Base-by-base conservation (phyloP, 2,113 vertebrate species). In the Glaucomys volans region DNA sequence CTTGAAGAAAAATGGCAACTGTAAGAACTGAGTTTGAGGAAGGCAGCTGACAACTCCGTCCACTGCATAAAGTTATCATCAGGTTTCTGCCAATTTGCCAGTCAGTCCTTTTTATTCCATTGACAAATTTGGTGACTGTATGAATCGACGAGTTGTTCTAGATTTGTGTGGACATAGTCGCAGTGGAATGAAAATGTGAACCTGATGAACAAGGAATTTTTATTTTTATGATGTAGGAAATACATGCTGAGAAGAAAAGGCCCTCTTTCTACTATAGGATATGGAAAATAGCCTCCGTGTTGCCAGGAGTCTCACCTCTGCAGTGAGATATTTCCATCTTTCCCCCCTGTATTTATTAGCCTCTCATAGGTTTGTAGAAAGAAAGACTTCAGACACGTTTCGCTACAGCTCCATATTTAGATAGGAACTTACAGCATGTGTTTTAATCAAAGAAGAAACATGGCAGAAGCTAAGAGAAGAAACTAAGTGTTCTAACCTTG, bases 141-240 rank as follows among this genome's bases (percentile, higher is more conserved):
- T n/a, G 59, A 76, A 81, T 64, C 81, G 59, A 7, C 62, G 28
- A 44, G 5, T 71, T 87, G 50, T 69, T 86, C 42, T 57, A 67
- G 71, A 79, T 91, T 80, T 93, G 72, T 57, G 9, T 81, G 82
- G 84, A 76, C 35, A 50, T 20, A 47, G 37, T 59, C 22, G 80
- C 50, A 93, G 4, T 26, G 26, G 64, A 54, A 20, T 72, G 42
- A 79, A 50, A 91, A 71, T 59, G n/a, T 62, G 14, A 88, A 14
- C 14, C 14, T 84, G 75, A 86, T 69, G 42, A 74, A 93, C 26
- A 66, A 74, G 67, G 37, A n/a, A 54, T 67, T 91, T 88, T 77
- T 66, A 85, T 79, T 91, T 95, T 95, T 95, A 90, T 64, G 72
- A 95, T 64, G 28, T 69, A 10, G 52, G 69, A 91, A 93, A 89